Evolutionary conservation across 2,888 invertebrate genomes (phyloP).

Genomic region (Andrena hattorfiana): DNA sequence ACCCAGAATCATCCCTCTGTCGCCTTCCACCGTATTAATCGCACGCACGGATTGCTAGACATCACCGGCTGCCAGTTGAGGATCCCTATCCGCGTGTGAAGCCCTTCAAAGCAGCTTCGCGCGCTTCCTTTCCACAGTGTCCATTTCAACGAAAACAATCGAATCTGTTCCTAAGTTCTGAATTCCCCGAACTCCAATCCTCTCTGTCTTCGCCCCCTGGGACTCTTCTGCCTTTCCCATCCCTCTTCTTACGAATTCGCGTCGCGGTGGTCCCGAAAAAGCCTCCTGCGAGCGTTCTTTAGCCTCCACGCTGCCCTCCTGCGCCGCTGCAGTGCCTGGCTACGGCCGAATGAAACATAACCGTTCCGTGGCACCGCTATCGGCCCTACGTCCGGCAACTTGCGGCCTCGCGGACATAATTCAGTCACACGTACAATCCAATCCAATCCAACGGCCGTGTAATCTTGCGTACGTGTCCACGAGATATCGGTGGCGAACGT

Average conservation of each 20-base stretch:
- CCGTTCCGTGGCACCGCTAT: constrained; percentile 55
- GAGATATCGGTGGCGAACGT: constrained; percentile 43
- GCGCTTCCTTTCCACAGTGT: neutral
- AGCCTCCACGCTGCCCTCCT: neutral
- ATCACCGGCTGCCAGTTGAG: neutral
- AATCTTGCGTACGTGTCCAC: constrained; percentile 53
- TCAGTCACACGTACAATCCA: constrained; percentile 43
- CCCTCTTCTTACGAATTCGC: neutral
- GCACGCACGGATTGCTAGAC: neutral
- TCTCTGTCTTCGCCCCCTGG: no score
- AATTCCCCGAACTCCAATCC: no score
- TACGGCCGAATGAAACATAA: constrained; percentile 60
- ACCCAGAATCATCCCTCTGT: constrained; percentile 49
- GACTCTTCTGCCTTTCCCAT: no score
- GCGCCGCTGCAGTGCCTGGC: constrained; percentile 5
- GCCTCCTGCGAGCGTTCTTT: neutral
- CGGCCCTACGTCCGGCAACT: constrained; percentile 50
- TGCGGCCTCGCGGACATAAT: constrained; percentile 55
- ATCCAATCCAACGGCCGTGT: constrained; percentile 31
- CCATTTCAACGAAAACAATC: no score
- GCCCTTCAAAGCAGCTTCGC: neutral
- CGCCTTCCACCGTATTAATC: constrained; percentile 46
- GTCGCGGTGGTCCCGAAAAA: neutral
- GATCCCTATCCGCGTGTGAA: neutral
- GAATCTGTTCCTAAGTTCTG: no score